Base-by-base conservation (phyloP, 2,888 invertebrate species). In the Plusia festucae region DNA sequence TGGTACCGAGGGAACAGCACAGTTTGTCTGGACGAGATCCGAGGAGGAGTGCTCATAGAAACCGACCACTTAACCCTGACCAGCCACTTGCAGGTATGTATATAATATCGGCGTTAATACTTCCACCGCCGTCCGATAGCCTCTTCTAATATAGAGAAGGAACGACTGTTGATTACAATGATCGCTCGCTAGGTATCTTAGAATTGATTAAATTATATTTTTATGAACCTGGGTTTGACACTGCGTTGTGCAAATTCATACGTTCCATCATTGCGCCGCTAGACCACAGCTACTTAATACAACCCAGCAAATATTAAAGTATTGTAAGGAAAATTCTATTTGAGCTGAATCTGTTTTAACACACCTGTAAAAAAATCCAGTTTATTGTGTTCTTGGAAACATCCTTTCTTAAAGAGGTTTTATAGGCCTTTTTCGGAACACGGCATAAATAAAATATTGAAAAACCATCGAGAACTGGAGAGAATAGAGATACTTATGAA, bases 41-140 rank as follows among this genome's bases (percentile, higher is more conserved):
- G 94, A 60, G 93, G 97, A 67, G 96, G 96, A 56, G 93, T 94
- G 15, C 84, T 93, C 2, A 88, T 94, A 8, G 94, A 94, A 70
- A 94, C 94, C 1, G 94, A 94, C 73, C 92, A 91, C 54, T 73
- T 93, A 63, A 91, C 90, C 3, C 80, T 94, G 32, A 92, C 92
- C 0, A 93, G 91, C 72, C 93, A 94, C 76, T 89, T 94, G 56
- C 94, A 94, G 91, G 94, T 94, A 84, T 78, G 65, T 0, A 30
- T 9, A 30, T 9, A 30, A 9, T 2, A 15, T 53, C 11, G 1
- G 8, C 13, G 5, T 16, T 27, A 24, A 24, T 27, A 7, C 1
- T 8, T 8, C 7, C 27, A 27, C 6, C 4, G 8, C 6, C 7
- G 7, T 7, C 1, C 27, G 7, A 27, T 7, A 27, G 27, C 6